phyloP scores from a whole-genome alignment of 2,888 invertebrate genomes.

The Machimus rusticus region DNA sequence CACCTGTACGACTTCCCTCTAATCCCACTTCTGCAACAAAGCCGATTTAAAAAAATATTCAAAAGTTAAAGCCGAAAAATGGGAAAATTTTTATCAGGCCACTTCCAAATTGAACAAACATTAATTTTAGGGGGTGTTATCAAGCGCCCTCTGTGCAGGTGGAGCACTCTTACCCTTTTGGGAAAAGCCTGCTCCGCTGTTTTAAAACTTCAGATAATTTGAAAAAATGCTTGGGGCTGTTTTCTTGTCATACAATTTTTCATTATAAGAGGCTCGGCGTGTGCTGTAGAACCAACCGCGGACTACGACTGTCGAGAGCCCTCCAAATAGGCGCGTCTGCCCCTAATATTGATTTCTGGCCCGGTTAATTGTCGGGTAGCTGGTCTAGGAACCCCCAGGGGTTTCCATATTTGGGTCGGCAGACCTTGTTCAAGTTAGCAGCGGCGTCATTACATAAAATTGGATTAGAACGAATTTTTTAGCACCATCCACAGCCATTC shows the following conservation, averaged over 20 bases:
- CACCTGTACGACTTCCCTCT: neutral
- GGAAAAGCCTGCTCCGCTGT: neutral
- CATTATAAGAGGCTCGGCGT: neutral
- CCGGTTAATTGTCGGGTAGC: neutral
- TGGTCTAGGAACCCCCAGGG: neutral
- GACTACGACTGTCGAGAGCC: neutral
- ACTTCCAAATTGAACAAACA: neutral
- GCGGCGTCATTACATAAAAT: neutral
- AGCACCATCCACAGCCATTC: neutral
- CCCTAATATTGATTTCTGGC: neutral
- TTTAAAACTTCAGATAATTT: neutral
- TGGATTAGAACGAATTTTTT: neutral
- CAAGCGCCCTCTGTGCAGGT: neutral
- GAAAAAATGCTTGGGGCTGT: neutral
- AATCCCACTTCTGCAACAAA: neutral
- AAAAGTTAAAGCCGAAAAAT: neutral
- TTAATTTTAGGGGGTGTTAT: neutral
- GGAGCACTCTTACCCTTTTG: neutral
- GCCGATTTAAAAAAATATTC: neutral
- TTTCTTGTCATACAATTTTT: conserved; percentile 4
- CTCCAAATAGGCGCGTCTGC: neutral
- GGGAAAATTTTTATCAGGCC: neutral
- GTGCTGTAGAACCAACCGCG: neutral
- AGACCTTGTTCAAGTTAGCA: neutral
- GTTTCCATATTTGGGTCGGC: neutral